phyloP scores from a whole-genome alignment of 2,797 vertebrate genomes.

The Tadarida brasiliensis region DNA sequence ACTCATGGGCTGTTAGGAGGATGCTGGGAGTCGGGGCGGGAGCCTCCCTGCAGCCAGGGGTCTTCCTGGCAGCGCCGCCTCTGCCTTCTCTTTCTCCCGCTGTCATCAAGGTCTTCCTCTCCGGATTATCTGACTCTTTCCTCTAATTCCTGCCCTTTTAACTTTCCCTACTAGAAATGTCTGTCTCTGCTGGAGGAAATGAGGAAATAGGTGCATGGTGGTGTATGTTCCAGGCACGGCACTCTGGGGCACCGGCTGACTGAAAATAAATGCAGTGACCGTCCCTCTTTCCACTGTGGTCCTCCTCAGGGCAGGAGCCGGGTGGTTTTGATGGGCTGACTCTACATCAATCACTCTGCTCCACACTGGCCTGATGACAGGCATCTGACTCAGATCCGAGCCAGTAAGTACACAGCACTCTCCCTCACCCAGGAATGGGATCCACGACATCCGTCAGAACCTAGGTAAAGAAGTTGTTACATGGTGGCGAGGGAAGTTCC shows the following conservation, averaged over 20 bases:
- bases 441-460: background rate
- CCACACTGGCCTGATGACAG: background rate
- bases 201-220: background rate
- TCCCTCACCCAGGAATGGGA: background rate
- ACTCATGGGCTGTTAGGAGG: too few species aligned
- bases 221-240: background rate
- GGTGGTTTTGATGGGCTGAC: background rate
- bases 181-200: background rate
- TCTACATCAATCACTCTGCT: background rate
- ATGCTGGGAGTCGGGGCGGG: too few species aligned
- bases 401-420: background rate
- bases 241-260: background rate
- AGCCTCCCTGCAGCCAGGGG: too few species aligned
- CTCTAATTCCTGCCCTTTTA: constrained; percentile 17
- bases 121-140: background rate
- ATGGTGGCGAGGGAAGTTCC: background rate
- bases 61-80: background rate
- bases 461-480: background rate
- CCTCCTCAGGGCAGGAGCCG: too few species aligned
- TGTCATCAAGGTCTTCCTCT: background rate
- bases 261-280: background rate
- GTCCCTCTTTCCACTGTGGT: too few species aligned
- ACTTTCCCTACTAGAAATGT: background rate
- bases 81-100: background rate
- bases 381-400: background rate